Base-by-base conservation (phyloP, 2,797 vertebrate species). In the Syngnathus rostellatus region DNA sequence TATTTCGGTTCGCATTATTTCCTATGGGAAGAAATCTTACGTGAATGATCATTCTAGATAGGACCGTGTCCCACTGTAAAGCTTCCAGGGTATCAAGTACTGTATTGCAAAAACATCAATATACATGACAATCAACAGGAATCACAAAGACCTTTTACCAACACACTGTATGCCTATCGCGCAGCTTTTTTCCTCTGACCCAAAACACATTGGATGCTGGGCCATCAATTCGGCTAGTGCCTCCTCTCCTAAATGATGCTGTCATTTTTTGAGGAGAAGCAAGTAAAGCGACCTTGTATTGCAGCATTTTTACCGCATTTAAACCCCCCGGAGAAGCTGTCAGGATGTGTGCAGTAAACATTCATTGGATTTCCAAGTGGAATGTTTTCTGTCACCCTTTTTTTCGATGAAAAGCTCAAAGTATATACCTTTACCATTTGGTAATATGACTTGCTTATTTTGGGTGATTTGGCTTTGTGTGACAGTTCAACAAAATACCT, bases 241-340 rank as follows among this genome's bases (percentile, higher is more conserved):
- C 14, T 21, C 23, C 25, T 55, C 23, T 55, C 10, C 53, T 8
- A 16, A 38, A 37, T 37, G 25, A 17, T 58, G 31, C 25, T 38
- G 25, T 37, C 14, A 37, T 58, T 58, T 37, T 14, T 16, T 31
- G 31, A 31, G 31, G 31, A 31, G 31, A 31, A 2, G 31, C 31
- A 31, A 31, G 31, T 31, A 58, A 58, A 58, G 55, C 31, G 14
- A 58, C 55, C 6, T 58, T 16, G 6, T 37, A 58, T 58, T 58
- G 55, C 55, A 57, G 55, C 55, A 38, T 17, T 38, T 17, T 58
- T 58, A 58, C 55, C 55, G 31, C 55, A 58, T 58, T 58, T 58
- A 38, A 37, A 37, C 16, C 55, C 31, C 14, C 55, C 38, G 55
- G 55, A 37, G 55, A 38, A 38, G 55, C 14, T 58, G 55, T 58